Evolutionary conservation across 92 coral and sea anemone species (phyloP).

Genomic region (Phenganax marumi): DNA sequence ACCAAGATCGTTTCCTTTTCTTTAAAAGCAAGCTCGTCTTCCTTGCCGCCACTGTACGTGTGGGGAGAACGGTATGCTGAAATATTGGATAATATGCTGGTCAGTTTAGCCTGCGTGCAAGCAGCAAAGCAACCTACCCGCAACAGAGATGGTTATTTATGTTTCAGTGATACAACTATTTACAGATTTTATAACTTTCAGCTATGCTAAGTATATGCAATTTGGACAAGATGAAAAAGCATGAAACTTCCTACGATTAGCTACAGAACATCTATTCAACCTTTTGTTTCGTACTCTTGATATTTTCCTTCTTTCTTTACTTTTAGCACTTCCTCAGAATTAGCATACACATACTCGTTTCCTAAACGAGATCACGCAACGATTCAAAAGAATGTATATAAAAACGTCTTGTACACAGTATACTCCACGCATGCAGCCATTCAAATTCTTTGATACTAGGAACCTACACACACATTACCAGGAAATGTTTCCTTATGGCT

Average conservation of each 20-base stretch:
- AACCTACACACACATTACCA: no score
- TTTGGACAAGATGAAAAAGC: no score
- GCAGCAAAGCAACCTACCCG: no score
- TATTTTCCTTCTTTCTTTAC: constrained; percentile 10
- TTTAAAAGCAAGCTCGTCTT: constrained; percentile 29
- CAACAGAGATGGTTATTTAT: no score
- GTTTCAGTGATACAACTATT: background rate
- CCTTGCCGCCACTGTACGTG: background rate
- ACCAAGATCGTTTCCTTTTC: constrained; percentile 31
- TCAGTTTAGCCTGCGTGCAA: background rate
- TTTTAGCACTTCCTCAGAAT: constrained; percentile 11
- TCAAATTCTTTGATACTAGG: no score
- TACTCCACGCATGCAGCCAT: background rate
- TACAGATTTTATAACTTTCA: background rate
- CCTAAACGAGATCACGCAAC: background rate
- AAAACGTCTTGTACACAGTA: background rate
- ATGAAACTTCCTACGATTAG: background rate
- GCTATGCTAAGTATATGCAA: no score
- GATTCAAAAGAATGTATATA: background rate
- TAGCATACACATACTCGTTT: constrained; percentile 11
- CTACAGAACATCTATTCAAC: background rate
- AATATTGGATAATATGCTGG: background rate
- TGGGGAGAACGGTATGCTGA: constrained; percentile 20
- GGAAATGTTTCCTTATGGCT: no score
- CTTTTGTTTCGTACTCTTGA: constrained; percentile 24